Evolutionary conservation across 2,888 invertebrate species (phyloP), one percentile per base, ranked within the genome.

Genomic region (Coenonympha glycerion): DNA sequence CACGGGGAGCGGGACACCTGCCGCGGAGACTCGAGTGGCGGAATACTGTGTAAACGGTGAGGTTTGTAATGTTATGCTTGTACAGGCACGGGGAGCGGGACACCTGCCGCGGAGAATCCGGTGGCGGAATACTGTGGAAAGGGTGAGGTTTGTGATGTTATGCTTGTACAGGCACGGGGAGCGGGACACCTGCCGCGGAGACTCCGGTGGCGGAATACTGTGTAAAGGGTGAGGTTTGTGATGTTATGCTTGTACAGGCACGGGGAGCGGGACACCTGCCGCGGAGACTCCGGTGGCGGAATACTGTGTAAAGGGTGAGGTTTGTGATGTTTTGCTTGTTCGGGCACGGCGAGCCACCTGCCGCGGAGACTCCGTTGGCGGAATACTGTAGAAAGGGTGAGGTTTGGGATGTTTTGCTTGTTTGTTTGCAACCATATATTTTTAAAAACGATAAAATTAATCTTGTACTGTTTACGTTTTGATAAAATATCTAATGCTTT

Each of bases 171-270:
- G 71, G 1, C 62, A 69, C n/a, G 62, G 67, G 2, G 24, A 57
- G 13, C 53, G 64, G 6, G 73, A 71, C 45, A 68, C 70, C 1
- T 71, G 72, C 47, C 60, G 58, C 3, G 73, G 73, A 0, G 73
- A 73, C 49, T 73, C 73, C 0, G 70, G 71, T 15, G 68, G 71
- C 3, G 69, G 63, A 5, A 59, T 71, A 11, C 21, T 69, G 13
- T 73, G 71, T 71, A 63, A 65, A 2, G 61, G 60, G 71, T 71
- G 37, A 55, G 57, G 13, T 15, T n/a, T 13, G 13, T 9, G 22
- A 69, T 68, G 67, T 73, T 73, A 52, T 73, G 72, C 48, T 60
- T 73, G 42, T 62, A 56, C 24, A 70, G 71, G 1, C 62, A 69
- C n/a, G 62, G 67, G 2, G 24, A 57, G 13, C 53, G 64, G 6